Evolutionary conservation across 2,888 invertebrate species (phyloP).

Genomic region (Sussaba pulchella): DNA sequence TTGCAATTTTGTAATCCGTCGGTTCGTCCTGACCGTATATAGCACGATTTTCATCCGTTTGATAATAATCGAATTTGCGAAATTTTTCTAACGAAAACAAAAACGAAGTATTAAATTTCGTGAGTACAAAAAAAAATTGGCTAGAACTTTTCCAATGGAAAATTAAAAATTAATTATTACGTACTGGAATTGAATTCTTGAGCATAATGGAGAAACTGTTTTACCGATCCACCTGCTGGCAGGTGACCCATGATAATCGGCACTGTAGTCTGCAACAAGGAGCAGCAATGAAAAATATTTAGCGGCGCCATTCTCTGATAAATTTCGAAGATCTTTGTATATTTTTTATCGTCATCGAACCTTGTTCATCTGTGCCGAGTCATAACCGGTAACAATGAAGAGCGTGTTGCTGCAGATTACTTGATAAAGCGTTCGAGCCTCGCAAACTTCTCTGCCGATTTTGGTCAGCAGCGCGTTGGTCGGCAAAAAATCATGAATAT

Average conservation of each 20-base stretch:
- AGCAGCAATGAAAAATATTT: slow-evolving; percentile 13
- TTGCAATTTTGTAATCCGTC: slow-evolving; percentile 87
- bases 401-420: slow-evolving; percentile 88
- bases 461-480: slow-evolving; percentile 76
- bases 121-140: too few relatives aligned
- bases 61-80: slow-evolving; percentile 86
- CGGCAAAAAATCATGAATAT: slow-evolving; percentile 75
- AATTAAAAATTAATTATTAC: slow-evolving; percentile 49
- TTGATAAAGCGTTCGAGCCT: slow-evolving; percentile 84
- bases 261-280: slow-evolving; percentile 87
- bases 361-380: slow-evolving; percentile 86
- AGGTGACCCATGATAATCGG: slow-evolving; percentile 88
- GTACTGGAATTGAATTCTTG: slow-evolving; percentile 84
- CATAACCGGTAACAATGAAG: slow-evolving; percentile 88
- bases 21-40: slow-evolving; percentile 86
- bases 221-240: slow-evolving; percentile 89
- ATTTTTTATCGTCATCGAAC: slow-evolving; percentile 75
- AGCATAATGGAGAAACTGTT: slow-evolving; percentile 90
- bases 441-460: slow-evolving; percentile 76
- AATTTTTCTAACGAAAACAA: slow-evolving; percentile 79
- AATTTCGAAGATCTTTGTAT: too few relatives aligned
- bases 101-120: too few relatives aligned
- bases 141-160: too few relatives aligned
- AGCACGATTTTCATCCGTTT: slow-evolving; percentile 85
- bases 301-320: too few relatives aligned